phyloP scores from a whole-genome alignment of 2,113 vertebrate genomes.

The Zosterops hypoxanthus region DNA sequence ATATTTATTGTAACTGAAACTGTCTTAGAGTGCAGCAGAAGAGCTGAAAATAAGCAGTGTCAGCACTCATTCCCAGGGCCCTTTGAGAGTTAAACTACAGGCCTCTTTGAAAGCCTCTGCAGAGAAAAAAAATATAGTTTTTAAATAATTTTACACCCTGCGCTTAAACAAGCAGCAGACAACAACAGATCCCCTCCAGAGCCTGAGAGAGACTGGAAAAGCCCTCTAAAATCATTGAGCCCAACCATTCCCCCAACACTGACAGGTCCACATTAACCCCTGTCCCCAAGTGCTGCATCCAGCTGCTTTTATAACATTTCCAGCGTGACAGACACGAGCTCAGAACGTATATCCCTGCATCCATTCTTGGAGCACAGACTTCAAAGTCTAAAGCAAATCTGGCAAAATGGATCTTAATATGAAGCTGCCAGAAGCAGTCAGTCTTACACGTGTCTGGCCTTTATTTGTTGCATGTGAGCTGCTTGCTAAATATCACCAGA shows the following conservation, averaged over 20 bases:
- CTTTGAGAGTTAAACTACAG: neutral
- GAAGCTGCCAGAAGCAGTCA: neutral
- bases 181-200: neutral
- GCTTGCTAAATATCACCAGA: neutral
- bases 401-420: neutral
- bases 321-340: neutral
- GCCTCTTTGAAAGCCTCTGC: neutral
- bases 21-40: neutral
- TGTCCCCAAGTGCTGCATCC: neutral
- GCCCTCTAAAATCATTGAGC: neutral
- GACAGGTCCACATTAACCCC: neutral
- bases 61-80: neutral
- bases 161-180: neutral
- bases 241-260: neutral
- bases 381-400: neutral
- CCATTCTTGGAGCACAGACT: neutral
- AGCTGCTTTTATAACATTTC: neutral
- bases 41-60: neutral
- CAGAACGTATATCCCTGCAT: neutral
- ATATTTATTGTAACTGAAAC: neutral
- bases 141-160: neutral
- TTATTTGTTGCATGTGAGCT: neutral
- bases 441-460: neutral
- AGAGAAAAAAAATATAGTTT: neutral
- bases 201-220: neutral